Evolutionary conservation across 2,888 invertebrate species (phyloP).

Genomic region (Drosophila cognata): DNA sequence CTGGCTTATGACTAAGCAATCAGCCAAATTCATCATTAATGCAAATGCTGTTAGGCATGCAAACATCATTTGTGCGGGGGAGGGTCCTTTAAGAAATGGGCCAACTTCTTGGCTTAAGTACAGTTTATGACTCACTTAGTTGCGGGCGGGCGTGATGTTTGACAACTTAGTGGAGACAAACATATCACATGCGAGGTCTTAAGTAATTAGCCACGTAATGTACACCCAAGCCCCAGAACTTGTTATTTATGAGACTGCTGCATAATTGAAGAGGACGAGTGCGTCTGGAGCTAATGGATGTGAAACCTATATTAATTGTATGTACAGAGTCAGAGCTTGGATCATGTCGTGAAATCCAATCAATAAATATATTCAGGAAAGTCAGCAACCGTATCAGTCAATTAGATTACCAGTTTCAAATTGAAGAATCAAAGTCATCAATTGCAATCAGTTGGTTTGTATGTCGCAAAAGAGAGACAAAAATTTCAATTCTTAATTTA

Average conservation of each 20-base stretch:
- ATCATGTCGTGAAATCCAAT: neutral
- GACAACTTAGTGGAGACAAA: slow-evolving; percentile 24
- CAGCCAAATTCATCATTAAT: slow-evolving; percentile 63
- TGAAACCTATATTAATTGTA: neutral
- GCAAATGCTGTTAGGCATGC: slow-evolving; percentile 60
- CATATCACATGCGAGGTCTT: slow-evolving; percentile 42
- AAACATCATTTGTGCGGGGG: slow-evolving; percentile 48
- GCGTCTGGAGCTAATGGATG: neutral
- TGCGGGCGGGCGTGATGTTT: slow-evolving; percentile 33
- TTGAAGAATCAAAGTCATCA: neutral
- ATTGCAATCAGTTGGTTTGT: neutral
- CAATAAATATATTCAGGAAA: neutral
- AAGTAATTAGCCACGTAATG: slow-evolving; percentile 44
- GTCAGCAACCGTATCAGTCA: neutral
- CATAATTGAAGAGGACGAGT: neutral
- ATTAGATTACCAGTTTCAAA: neutral
- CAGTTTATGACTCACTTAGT: slow-evolving; percentile 58
- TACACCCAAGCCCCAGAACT: slow-evolving; percentile 2
- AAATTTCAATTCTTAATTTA: neutral
- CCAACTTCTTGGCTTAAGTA: slow-evolving; percentile 43
- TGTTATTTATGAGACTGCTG: neutral
- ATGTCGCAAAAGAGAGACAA: too few species aligned
- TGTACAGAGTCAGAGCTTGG: neutral
- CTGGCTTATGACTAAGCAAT: slow-evolving; percentile 51
- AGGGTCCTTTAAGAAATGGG: neutral